Evolutionary conservation across 2,888 invertebrate genomes (phyloP), one percentile per base, ranked within the genome.

Genomic region (Eupithecia exiguata): DNA sequence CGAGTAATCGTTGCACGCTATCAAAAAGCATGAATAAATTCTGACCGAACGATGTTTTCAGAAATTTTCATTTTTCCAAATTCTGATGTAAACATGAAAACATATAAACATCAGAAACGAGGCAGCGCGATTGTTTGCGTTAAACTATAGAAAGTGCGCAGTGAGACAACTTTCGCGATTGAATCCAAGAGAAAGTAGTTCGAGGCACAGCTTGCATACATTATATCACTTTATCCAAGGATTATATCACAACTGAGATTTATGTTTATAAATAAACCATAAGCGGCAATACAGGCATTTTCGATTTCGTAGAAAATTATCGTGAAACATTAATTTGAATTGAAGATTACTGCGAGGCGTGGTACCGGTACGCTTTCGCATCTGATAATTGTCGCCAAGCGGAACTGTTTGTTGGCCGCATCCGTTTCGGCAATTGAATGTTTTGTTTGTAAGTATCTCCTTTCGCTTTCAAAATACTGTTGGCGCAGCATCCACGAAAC

Each of bases 161-260:
- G 86, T 84, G 86, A 93, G 91, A 89, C 92, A 92, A 93, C 94
- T 94, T 94, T 94, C 94, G 92, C 94, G 93, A 88, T 93, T 93
- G 92, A 94, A 94, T 93, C 94, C 91, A 85, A 93, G 94, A 92
- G 94, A 94, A 94, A 94, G 94, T 93, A 92, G 93, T 90, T 86
- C 94, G 90, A 88, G 85, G 89, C 88, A 91, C 88, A 81, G 85
- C 85, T 84, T 88, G 92, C 91, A 92, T 93, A 91, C 88, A 91
- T 94, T 94, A 93, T 94, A 94, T 94, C 92, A 93, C 88, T 89
- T 89, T 87, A 92, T 91, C 84, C 84, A 84, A 80, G 88, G 88
- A 91, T 94, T 94, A 93, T 92, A 92, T 93, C 92, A 93, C 87
- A 84, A 76, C 78, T 75, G 79, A 80, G 74, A 78, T 79, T 77